phyloP scores from a whole-genome alignment of 2,888 invertebrate genomes.

The Drosophila bunnanda region DNA sequence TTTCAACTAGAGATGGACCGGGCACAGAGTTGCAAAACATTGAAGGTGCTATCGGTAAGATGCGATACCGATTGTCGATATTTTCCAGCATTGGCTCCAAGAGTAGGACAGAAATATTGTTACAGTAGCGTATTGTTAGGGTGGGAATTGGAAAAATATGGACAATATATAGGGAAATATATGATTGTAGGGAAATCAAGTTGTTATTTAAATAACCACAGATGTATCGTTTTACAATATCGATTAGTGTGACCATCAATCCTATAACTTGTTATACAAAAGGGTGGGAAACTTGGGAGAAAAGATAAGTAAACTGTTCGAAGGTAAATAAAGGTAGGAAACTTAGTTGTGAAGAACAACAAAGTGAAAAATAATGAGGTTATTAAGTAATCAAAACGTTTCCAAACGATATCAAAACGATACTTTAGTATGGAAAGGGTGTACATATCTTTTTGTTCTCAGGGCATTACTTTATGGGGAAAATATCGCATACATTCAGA shows the following conservation, averaged over 20 bases:
- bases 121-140: background rate
- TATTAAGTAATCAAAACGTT: too few relatives aligned
- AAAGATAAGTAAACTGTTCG: background rate
- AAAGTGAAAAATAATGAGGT: too few relatives aligned
- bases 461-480: too few relatives aligned
- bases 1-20: slow-evolving; percentile 18
- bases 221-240: background rate
- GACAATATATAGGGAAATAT: background rate
- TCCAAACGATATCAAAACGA: too few relatives aligned
- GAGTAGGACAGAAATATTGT: background rate
- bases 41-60: background rate
- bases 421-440: too few relatives aligned
- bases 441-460: too few relatives aligned
- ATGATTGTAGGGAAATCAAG: background rate
- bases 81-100: accelerated
- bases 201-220: too few relatives aligned
- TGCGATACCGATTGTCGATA: background rate
- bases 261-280: background rate
- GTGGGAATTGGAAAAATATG: background rate
- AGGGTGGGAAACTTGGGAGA: background rate
- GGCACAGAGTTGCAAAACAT: slow-evolving; percentile 1
- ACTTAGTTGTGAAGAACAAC: background rate
- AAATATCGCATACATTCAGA: too few relatives aligned
- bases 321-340: background rate
- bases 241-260: background rate